A percentile compares a stretch with the other conserved stretches of the same genome.
These are phyloP conservation scores for Pyrgus malvae DNA, from an alignment of 2,888 invertebrate genomes.

Conservation along the genomic window DNA sequence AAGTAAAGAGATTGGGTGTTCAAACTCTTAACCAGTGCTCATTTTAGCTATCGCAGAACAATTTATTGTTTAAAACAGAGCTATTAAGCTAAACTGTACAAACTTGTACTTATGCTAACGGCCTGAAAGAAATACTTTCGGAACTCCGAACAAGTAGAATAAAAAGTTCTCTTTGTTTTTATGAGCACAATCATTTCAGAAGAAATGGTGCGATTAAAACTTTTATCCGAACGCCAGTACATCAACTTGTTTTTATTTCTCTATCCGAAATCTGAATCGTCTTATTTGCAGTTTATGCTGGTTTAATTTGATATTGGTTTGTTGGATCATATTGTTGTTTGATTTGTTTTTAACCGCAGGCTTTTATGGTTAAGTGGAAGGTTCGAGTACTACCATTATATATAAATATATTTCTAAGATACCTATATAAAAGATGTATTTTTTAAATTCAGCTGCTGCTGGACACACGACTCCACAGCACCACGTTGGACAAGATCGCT, in stretches of 20 bases:
- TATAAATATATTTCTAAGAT: too few relatives aligned
- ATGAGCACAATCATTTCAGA: conserved; percentile 27
- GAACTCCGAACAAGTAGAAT: conserved; percentile 20
- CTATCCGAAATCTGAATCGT: conserved; percentile 14
- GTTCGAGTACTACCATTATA: too few relatives aligned
- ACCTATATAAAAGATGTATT: too few relatives aligned
- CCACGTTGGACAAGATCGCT: too few relatives aligned
- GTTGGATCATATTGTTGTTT: neutral
- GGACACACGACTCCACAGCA: too few relatives aligned
- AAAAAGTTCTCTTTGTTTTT: conserved; percentile 27
- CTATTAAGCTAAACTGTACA: conserved; percentile 11
- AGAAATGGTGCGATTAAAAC: conserved; percentile 28
- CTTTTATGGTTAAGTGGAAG: too few relatives aligned
- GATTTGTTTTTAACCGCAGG: neutral
- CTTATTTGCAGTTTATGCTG: conserved; percentile 10
- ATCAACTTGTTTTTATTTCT: conserved; percentile 28
- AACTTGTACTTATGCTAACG: conserved; percentile 17
- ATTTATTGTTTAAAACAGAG: conserved; percentile 2
- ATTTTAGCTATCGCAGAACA: too few relatives aligned
- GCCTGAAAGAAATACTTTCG: conserved; percentile 22
- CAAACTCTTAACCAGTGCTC: too few relatives aligned
- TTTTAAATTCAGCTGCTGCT: too few relatives aligned
- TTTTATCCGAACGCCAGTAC: conserved; percentile 20
- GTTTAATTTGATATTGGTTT: neutral
- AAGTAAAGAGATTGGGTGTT: too few relatives aligned